Base-by-base conservation (phyloP, 2,888 invertebrate genomes). In the Candidula unifasciata region DNA sequence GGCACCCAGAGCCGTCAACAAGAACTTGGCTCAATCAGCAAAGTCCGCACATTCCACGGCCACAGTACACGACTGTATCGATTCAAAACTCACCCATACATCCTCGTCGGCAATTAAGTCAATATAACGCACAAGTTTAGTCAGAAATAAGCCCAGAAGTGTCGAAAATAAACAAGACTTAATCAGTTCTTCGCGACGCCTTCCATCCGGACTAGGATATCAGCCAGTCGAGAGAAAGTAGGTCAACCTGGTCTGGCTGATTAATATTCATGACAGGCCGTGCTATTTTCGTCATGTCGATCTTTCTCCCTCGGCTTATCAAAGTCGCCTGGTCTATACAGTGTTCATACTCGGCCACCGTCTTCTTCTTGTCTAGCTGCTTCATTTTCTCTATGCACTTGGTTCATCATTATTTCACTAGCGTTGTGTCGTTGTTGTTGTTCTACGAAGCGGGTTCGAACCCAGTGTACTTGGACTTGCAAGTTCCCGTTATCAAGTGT, bases 191-290 rank as follows among this genome's bases (percentile, higher is more conserved):
- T 37, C 68, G 37, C 24, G 27, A 37, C 33, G 57, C 33, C 37
- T 71, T 71, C 69, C 57, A 35, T 80, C 71, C 71, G 35, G 80
- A 82, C 60, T 44, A 73, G n/a, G 64, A 44, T 64, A 64, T 82
- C 64, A 27, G 35, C 64, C 44, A 37, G 73, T 52, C 71, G 80
- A 35, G 74, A 64, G 77, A 83, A 83, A 83, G 83, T 83, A 83
- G 83, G 83, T 83, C 83, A 76, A 66, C 44, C 44, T 77, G 54
- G 68, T 27, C 64, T 74, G 66, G 64, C 74, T 82, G 35, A 74
- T 83, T 83, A 83, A 83, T 83, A 83, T 83, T 83, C 83, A 83
- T 83, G 78, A 83, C 30, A 52, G 71, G n/a, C 68, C 68, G 66
- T 66, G 24, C 52, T 68, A 37, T 68, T 30, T 66, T 79, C 37